Percentiles rank a stretch among this genome's conserved stretches.
Evolutionary conservation across 2,113 vertebrate species (phyloP).

Genomic region (Carassius gibelio): DNA sequence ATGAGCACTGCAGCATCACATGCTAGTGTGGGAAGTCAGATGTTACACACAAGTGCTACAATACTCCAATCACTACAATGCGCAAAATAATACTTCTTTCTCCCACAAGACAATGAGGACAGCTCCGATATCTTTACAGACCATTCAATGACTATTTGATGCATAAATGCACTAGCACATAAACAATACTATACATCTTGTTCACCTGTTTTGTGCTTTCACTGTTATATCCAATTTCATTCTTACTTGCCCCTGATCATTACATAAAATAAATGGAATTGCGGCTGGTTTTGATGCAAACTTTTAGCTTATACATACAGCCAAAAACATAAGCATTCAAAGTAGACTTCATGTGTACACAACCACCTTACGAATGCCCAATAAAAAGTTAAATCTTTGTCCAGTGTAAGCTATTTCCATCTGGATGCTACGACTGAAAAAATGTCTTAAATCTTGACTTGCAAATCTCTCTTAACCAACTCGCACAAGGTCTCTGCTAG

Average conservation of each 20-base stretch:
- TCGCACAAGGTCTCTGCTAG: too few species aligned
- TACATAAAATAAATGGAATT: neutral
- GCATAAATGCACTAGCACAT: neutral
- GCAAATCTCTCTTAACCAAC: too few species aligned
- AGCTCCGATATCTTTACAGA: neutral
- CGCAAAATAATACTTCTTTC: neutral
- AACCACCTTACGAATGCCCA: neutral
- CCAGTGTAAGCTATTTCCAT: neutral
- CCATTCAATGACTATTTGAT: neutral
- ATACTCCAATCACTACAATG: neutral
- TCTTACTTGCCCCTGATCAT: neutral
- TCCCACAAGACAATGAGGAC: neutral
- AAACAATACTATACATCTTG: neutral
- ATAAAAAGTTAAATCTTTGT: neutral
- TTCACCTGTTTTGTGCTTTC: neutral
- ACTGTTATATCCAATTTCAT: neutral
- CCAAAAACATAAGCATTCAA: neutral
- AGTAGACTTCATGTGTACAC: neutral
- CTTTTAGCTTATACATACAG: neutral
- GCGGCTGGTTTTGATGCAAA: neutral
- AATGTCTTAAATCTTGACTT: neutral
- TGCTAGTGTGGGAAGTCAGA: neutral
- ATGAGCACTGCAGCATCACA: slow-evolving; percentile 1
- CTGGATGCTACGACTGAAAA: neutral
- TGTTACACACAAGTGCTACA: neutral